These are phyloP conservation scores for Clistopyga incitator DNA, from an alignment of 2,888 invertebrate genomes.

Conservation along the genomic window DNA sequence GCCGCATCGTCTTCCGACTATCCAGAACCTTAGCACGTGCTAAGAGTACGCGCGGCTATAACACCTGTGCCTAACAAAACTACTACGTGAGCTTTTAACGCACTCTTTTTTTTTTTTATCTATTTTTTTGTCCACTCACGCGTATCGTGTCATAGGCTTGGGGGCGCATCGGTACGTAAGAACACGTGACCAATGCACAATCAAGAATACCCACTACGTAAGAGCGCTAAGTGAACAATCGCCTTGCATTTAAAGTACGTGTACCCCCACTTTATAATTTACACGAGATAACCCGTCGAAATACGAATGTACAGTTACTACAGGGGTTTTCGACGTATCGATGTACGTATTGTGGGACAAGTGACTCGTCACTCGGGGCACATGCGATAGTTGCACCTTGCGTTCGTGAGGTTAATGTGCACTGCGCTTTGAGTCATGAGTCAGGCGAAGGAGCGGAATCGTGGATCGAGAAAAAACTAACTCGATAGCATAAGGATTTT, in stretches of 20 bases:
- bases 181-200: constrained; percentile 16
- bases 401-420: constrained; percentile 5
- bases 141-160: neutral
- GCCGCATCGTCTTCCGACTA: constrained; percentile 40
- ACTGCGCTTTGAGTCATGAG: constrained; percentile 13
- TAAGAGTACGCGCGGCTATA: constrained; percentile 38
- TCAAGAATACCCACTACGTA: neutral
- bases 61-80: neutral
- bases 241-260: neutral
- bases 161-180: neutral
- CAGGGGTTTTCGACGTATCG: neutral
- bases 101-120: neutral
- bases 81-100: neutral
- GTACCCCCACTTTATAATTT: neutral
- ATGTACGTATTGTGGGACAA: constrained; percentile 4
- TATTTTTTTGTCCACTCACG: too few relatives aligned
- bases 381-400: neutral
- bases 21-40: constrained; percentile 59
- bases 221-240: constrained; percentile 3
- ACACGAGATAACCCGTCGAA: neutral
- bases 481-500: too few relatives aligned
- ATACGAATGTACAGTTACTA: neutral
- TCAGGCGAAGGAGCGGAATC: neutral
- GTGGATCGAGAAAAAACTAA: neutral
- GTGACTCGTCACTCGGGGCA: neutral